Conservation (phyloP, 2,888 invertebrate species). For the Scaptomyza reducta region DNA sequence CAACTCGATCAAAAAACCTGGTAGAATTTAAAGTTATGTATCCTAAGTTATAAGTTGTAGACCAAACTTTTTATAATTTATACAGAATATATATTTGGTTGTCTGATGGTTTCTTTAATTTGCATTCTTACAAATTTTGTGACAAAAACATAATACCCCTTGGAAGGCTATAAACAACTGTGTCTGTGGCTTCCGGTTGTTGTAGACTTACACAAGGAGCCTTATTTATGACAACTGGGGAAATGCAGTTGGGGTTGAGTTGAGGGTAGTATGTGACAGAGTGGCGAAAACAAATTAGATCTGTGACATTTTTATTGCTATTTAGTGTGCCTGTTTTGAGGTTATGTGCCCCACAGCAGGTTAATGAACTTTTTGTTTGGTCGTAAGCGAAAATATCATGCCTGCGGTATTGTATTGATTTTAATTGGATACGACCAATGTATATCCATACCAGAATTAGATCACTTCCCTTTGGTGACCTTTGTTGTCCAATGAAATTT, state of each 20-base stretch:
- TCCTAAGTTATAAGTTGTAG: too few relatives aligned
- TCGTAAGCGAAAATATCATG: not conserved
- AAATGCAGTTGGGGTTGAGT: constrained; percentile 18
- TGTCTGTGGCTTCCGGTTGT: constrained; percentile 23
- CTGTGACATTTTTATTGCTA: constrained; percentile 73
- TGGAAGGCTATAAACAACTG: not conserved
- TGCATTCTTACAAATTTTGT: not conserved
- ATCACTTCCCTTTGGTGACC: not conserved
- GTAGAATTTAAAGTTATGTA: too few relatives aligned
- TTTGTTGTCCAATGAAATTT: constrained; percentile 31
- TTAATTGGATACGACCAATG: not conserved
- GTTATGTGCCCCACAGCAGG: constrained; percentile 30
- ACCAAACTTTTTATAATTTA: too few relatives aligned
- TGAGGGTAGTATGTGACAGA: constrained; percentile 24
- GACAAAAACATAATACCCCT: constrained; percentile 5
- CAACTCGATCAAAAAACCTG: too few relatives aligned
- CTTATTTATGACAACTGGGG: constrained; percentile 47
- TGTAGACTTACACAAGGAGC: constrained; percentile 26
- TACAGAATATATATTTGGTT: not conserved
- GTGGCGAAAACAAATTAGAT: constrained; percentile 66
- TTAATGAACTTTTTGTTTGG: constrained; percentile 55
- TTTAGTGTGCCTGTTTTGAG: constrained; percentile 37
- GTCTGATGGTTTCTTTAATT: not conserved
- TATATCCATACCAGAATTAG: not conserved
- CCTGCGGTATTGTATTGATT: constrained; percentile 22